These are phyloP conservation scores for Ammodytes dubius DNA, from an alignment of 2,113 vertebrate genomes.

Conservation along the genomic window DNA sequence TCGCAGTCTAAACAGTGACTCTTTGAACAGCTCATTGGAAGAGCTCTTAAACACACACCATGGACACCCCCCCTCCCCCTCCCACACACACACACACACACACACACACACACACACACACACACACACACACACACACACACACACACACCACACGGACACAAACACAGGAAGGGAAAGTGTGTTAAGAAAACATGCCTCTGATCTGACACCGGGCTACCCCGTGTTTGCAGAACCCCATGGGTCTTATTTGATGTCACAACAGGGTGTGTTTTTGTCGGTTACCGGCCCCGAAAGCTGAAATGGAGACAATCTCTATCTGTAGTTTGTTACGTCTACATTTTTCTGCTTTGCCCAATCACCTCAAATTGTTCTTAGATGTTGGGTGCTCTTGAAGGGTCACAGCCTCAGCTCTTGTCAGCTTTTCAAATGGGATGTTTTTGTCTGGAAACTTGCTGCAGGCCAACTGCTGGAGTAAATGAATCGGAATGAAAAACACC, in stretches of 20 bases:
- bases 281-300: slow-evolving; percentile 23
- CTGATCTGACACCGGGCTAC: slow-evolving; percentile 47
- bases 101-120: slow-evolving; percentile 12
- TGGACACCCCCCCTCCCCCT: slow-evolving; percentile 18
- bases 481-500: slow-evolving; percentile 38
- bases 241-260: slow-evolving; percentile 70
- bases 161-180: slow-evolving; percentile 65
- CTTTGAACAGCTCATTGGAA: slow-evolving; percentile 63
- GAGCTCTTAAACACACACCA: slow-evolving; percentile 54
- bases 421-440: slow-evolving; percentile 42
- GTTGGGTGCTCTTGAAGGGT: slow-evolving; percentile 14
- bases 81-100: slow-evolving; percentile 41
- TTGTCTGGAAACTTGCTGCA: slow-evolving; percentile 41
- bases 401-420: not conserved
- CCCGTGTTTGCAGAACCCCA: slow-evolving; percentile 60
- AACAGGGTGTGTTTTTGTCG: slow-evolving; percentile 64
- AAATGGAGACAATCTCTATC: slow-evolving; percentile 29
- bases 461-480: slow-evolving; percentile 28
- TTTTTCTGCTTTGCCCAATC: slow-evolving; percentile 37
- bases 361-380: slow-evolving; percentile 7
- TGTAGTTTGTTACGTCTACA: slow-evolving; percentile 35
- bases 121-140: slow-evolving; percentile 19
- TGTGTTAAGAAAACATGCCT: slow-evolving; percentile 66
- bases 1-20: slow-evolving; percentile 61
- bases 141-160: slow-evolving; percentile 48